phyloP scores from a whole-genome alignment of 2,797 vertebrate species.

The Aplochiton taeniatus region DNA sequence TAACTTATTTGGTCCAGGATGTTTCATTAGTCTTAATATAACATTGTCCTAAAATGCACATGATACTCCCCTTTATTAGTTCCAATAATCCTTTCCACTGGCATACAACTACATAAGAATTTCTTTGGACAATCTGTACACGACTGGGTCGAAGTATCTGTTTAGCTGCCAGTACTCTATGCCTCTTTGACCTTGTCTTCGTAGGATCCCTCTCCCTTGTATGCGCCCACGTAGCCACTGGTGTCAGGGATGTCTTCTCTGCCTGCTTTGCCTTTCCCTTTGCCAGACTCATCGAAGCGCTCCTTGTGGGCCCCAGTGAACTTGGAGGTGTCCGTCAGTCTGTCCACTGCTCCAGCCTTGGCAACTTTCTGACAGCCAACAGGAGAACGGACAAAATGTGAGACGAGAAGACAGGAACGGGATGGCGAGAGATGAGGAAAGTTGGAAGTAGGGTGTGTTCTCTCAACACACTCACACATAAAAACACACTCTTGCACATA shows the following conservation, averaged over 20 bases:
- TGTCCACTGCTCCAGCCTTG: conserved; percentile 75
- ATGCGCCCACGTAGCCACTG: conserved; percentile 75
- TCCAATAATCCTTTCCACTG: too few relatives aligned
- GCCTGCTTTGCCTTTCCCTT: conserved; percentile 74
- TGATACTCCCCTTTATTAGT: too few relatives aligned
- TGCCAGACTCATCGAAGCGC: conserved; percentile 76
- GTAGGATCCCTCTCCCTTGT: conserved; percentile 77
- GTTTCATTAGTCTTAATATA: too few relatives aligned
- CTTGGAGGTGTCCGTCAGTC: conserved; percentile 75
- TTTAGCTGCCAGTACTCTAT: conserved; percentile 16
- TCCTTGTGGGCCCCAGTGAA: conserved; percentile 81
- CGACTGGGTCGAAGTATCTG: neutral
- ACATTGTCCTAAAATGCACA: too few relatives aligned
- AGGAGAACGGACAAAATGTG: neutral
- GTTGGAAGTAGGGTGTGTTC: neutral
- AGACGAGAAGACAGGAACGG: neutral
- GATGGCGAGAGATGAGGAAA: neutral
- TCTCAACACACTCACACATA: neutral
- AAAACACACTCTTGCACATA: neutral
- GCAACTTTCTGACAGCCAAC: conserved; percentile 64
- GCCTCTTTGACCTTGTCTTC: conserved; percentile 75
- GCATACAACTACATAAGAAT: too few relatives aligned
- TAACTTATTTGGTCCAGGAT: too few relatives aligned
- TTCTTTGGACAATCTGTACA: too few relatives aligned
- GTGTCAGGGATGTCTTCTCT: conserved; percentile 67